Conservation (phyloP, 2,797 vertebrate species). For the Neomorphus geoffroyi region DNA sequence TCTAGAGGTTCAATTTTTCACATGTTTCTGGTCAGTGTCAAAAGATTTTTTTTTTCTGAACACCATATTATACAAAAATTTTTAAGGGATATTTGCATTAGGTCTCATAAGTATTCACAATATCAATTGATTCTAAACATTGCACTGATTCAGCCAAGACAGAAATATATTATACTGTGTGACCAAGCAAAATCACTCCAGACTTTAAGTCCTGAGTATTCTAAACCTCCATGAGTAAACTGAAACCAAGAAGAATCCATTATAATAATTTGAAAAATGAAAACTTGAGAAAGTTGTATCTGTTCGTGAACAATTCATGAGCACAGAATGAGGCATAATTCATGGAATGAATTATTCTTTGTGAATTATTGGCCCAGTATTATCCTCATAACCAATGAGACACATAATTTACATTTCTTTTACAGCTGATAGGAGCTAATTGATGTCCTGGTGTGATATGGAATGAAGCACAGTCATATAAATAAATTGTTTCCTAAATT, state of each 20-base stretch:
- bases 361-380: conserved; percentile 62
- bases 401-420: conserved; percentile 71
- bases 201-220: background rate
- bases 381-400: conserved; percentile 58
- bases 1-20: background rate
- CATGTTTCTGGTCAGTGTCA: background rate
- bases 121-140: background rate
- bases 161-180: background rate
- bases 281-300: conserved; percentile 51
- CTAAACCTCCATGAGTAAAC: background rate
- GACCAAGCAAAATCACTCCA: background rate
- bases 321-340: conserved; percentile 48
- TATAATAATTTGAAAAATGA: conserved; percentile 11
- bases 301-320: conserved; percentile 38
- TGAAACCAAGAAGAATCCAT: conserved; percentile 2
- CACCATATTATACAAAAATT: background rate
- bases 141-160: background rate
- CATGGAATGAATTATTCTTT: conserved; percentile 63
- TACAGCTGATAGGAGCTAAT: conserved; percentile 53
- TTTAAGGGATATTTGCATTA: background rate
- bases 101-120: background rate
- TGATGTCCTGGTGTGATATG: conserved; percentile 72
- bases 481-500: conserved; percentile 73
- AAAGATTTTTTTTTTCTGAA: background rate
- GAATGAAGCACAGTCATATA: conserved; percentile 69